Evolutionary conservation across 2,888 invertebrate genomes (phyloP), one percentile per base, ranked within the genome.

Genomic region (Cheilosia scutellata): DNA sequence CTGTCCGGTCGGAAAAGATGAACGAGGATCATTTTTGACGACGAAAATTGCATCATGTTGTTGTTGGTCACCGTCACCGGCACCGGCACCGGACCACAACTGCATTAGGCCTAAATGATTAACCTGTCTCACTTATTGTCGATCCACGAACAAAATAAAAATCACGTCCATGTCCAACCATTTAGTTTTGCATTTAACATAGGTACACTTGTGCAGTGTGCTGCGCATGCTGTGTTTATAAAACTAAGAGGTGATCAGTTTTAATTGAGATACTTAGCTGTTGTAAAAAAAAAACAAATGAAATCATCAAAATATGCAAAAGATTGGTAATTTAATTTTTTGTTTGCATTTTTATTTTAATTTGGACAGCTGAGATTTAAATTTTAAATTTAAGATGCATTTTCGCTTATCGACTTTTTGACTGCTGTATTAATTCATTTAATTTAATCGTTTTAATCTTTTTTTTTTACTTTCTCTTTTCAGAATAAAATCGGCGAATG

Each of bases 401-500:
- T 71, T 62, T 68, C 37, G 47, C 11, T 62, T 71, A 80, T 80
- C 75, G 33, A 60, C 5, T 77, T 82, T 51, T 79, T 78, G 74
- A 84, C 72, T 66, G 55, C 60, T 68, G 62, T 55, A 74, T 74
- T 83, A 78, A 83, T 74, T 76, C 40, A 55, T 63, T 65, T 75
- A 11, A 29, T n/a, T 66, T 68, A 62, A 63, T 51, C 63, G 57
- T 20, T 37, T n/a, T n/a, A n/a, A n/a, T n/a, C 44, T 42, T 53
- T 87, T 88, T 68, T 60, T 70, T 87, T 88, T 71, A 74, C 83
- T 74, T 78, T 88, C 87, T 90, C 89, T 88, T 92, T 91, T 70
- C 93, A 92, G 92, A 92, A 91, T 92, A 89, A 92, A 93, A 90
- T 92, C 92, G 89, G 90, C 92, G 86, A 93, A 92, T 90, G 91